Base-by-base conservation (phyloP, 2,888 invertebrate genomes). In the Drosophila cognata region DNA sequence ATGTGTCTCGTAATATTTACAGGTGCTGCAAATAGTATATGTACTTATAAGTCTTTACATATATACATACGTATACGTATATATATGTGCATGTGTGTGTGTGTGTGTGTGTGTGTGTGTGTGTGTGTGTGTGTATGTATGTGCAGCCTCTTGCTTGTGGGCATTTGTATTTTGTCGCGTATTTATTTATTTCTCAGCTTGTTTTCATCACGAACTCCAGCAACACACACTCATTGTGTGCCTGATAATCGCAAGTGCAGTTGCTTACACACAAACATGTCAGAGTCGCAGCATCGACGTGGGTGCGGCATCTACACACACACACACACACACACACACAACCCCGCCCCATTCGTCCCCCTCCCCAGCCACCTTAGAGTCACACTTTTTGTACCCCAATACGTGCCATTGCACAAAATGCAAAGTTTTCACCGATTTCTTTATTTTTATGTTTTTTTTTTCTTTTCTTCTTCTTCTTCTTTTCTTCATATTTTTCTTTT, bases 341-440 rank as follows among this genome's bases (percentile, higher is more conserved):
- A 48, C 51, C 25, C 46, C 16, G 7, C 25, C 7, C 48, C 21
- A 31, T 16, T 16, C 16, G 18, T 25, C 21, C n/a, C 21, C 28
- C 10, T 7, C 33, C 7, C 2, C 16, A 1, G 1, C 1, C 51
- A 6, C 11, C 5, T 21, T 46, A 21, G 46, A 46, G 46, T 11
- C 18, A 4, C 35, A 11, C 41, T 35, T 53, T 21, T 46, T 70
- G 64, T 65, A 74, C 55, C 67, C 46, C 74, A 74, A 77, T 58
- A 81, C 82, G 79, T 80, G 79, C 58, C 74, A 61, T 64, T 81
- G 82, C 79, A 80, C 78, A 71, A 81, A 80, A 81, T 81, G 74
- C 68, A 77, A 81, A 74, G 81, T 79, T 79, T 79, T 79, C 70
- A 74, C 67, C 57, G 55, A 71, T 74, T 64, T 70, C 58, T 56